Base-by-base conservation (phyloP, 2,113 vertebrate genomes). In the Meleagris gallopavo region DNA sequence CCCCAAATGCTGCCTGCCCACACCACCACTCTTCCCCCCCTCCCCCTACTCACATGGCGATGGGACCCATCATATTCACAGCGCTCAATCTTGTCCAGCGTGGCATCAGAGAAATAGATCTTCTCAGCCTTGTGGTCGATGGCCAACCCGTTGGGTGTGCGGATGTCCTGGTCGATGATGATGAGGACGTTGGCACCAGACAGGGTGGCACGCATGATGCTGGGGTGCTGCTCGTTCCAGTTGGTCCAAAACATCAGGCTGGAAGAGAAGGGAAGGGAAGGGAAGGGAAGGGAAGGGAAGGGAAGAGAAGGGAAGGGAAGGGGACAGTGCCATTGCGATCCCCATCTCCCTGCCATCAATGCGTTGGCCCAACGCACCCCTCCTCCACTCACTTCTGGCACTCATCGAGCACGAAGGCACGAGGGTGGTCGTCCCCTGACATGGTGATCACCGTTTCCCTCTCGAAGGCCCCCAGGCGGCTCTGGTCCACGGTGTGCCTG, bases 191-290 rank as follows among this genome's bases (percentile, higher is more conserved):
- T 99, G 97, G 98, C 98, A 6, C 99, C 99, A 0, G 98, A 98
- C 60, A 99, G 98, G n/a, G 99, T 98, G 3, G 99, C 98, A 6
- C 99, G 98, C 99, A 99, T 99, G 97, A 99, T 99, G 97, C 99
- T 99, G 66, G 99, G 99, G 85, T 99, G 96, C 95, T 98, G 98
- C 97, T 99, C 99, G 0, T 99, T 99, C 99, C 99, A 99, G 97
- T 99, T 99, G 91, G 99, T 99, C 99, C 99, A 99, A 97, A 99
- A 99, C 99, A 99, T 99, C 83, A 99, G 89, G 90, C 99, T 99
- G 69, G 9, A 85, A 88, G 38, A 29, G 54, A 76, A 83, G 19
- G 27, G 52, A 50, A 13, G 21, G 45, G 21, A 48, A 46, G 45
- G 45, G 21, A 22, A 20, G 46, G 20, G 17, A 18, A 8, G 43